These are phyloP conservation scores for Asbolus verrucosus DNA, from an alignment of 1,140 invertebrate genomes.

Conservation along the genomic window DNA sequence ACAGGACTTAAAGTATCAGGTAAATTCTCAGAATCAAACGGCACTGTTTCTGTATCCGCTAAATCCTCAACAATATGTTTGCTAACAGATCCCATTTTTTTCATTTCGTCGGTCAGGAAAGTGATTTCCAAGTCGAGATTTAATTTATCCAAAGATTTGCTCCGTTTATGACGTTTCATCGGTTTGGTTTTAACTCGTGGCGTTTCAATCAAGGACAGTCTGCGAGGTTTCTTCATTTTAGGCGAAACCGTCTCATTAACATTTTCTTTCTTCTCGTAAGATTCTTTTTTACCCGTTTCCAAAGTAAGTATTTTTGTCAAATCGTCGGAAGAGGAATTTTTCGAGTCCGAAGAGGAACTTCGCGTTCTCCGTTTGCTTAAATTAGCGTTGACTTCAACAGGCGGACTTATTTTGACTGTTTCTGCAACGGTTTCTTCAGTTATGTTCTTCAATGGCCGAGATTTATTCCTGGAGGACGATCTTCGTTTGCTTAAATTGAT, in stretches of 20 bases:
- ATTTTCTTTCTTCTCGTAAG: background rate
- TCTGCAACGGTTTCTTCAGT: too few relatives aligned
- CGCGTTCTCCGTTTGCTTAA: constrained; percentile 1
- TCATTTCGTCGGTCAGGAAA: too few relatives aligned
- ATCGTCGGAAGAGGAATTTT: too few relatives aligned
- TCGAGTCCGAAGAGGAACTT: too few relatives aligned
- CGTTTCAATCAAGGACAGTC: background rate
- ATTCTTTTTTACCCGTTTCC: too few relatives aligned
- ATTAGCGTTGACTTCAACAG: too few relatives aligned
- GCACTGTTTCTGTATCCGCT: constrained; percentile 10
- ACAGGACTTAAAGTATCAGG: background rate
- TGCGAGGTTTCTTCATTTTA: constrained; percentile 7
- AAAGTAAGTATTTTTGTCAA: too few relatives aligned
- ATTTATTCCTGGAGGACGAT: background rate
- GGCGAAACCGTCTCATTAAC: background rate
- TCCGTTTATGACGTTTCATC: background rate
- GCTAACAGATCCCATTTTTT: too few relatives aligned
- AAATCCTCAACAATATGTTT: background rate
- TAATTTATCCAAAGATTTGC: constrained; percentile 4
- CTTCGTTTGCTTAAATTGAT: constrained; percentile 6
- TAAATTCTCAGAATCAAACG: too few relatives aligned
- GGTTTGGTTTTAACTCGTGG: constrained; percentile 52
- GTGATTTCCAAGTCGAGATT: too few relatives aligned
- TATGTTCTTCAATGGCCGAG: too few relatives aligned
- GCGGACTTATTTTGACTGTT: too few relatives aligned